These are phyloP conservation scores for Chelonoidis abingdonii DNA, from an alignment of 2,113 vertebrate genomes.

Conservation along the genomic window DNA sequence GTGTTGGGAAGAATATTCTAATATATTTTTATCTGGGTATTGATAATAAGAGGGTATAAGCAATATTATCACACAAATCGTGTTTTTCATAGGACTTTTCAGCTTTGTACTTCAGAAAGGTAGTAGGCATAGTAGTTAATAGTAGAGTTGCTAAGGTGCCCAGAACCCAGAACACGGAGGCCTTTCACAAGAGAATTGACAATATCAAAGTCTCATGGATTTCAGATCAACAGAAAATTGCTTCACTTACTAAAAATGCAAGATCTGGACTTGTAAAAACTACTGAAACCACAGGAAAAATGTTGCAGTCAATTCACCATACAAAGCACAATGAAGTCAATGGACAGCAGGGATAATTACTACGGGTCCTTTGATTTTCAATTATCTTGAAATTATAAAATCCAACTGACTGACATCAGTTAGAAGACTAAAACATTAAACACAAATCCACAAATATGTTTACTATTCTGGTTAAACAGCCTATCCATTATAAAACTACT, in stretches of 20 bases:
- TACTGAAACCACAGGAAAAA: background rate
- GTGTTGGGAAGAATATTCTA: background rate
- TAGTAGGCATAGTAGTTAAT: background rate
- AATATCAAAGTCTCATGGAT: background rate
- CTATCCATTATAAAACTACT: background rate
- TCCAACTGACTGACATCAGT: rapidly evolving
- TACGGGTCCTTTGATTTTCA: background rate
- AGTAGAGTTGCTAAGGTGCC: background rate
- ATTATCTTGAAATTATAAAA: background rate
- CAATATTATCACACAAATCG: background rate
- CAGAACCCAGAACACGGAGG: rapidly evolving
- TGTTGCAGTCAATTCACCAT: background rate
- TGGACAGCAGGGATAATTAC: background rate
- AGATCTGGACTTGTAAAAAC: background rate
- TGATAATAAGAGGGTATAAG: background rate
- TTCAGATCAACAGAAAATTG: background rate
- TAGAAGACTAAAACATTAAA: background rate
- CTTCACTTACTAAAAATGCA: background rate
- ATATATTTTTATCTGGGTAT: background rate
- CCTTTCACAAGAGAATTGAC: background rate
- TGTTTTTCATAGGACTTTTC: background rate
- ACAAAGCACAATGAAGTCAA: background rate
- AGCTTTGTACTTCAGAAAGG: background rate
- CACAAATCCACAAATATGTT: background rate
- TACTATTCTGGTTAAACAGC: background rate